Percentiles rank a stretch among this genome's conserved stretches.
Evolutionary conservation across 2,113 vertebrate genomes (phyloP).

Genomic region (Cheirogaleus medius): DNA sequence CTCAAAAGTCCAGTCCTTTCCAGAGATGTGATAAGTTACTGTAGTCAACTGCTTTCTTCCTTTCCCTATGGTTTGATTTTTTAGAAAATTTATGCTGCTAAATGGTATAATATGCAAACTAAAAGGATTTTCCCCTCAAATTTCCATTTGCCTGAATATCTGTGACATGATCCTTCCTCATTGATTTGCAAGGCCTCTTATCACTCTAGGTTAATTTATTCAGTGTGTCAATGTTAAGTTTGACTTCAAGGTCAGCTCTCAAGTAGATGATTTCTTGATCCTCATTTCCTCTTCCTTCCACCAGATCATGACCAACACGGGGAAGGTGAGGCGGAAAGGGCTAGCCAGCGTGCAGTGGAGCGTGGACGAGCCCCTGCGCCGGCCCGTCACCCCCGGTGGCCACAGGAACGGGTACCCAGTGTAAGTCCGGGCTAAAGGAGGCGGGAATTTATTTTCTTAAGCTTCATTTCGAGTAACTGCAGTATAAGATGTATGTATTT

Average conservation of each 20-base stretch:
- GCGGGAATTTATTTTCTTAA: neutral
- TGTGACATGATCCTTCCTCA: neutral
- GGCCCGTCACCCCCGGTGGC: constrained; percentile 92
- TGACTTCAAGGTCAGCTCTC: neutral
- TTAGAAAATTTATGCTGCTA: neutral
- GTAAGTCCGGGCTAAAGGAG: constrained; percentile 84
- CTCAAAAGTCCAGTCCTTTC: neutral
- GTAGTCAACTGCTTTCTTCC: neutral
- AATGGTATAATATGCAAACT: neutral
- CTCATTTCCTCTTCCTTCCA: constrained; percentile 5
- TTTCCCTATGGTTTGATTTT: neutral
- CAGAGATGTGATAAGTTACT: neutral
- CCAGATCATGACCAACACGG: constrained; percentile 96
- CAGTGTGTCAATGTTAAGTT: fast-evolving
- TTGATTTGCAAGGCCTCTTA: neutral
- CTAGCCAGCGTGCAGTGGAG: constrained; percentile 78
- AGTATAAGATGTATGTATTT: neutral
- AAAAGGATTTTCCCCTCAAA: neutral
- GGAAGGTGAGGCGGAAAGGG: constrained; percentile 88
- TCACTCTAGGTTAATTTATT: neutral
- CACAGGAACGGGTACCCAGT: constrained; percentile 81
- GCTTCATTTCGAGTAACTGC: neutral
- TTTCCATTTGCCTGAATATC: neutral
- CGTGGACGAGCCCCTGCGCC: constrained; percentile 91
- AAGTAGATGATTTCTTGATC: neutral